These are phyloP conservation scores for Stegana nigrithorax DNA, from an alignment of 2,888 invertebrate species.

Conservation along the genomic window DNA sequence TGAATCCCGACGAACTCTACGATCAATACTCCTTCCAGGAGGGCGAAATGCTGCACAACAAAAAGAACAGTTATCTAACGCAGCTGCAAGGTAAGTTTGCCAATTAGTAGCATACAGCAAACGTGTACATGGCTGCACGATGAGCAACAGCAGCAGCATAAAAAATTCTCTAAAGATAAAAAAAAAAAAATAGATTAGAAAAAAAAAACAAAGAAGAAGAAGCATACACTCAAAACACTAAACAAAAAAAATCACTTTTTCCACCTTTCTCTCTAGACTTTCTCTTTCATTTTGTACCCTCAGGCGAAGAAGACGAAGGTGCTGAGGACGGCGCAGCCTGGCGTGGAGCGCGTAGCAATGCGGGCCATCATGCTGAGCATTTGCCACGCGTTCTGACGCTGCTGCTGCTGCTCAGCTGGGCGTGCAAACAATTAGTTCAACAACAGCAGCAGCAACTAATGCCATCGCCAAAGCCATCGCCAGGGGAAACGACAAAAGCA, in stretches of 20 bases:
- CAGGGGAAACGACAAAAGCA: too few relatives aligned
- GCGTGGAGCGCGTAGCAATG: conserved; percentile 39
- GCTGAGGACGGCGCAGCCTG: conserved; percentile 49
- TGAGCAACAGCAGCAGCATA: too few relatives aligned
- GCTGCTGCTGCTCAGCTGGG: conserved; percentile 46
- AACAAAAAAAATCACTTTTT: conserved; percentile 27
- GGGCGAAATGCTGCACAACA: conserved; percentile 61
- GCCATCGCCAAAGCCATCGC: too few relatives aligned
- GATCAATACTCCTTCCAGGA: conserved; percentile 66
- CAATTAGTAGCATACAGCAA: conserved; percentile 39
- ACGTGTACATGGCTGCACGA: neutral
- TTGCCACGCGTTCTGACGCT: conserved; percentile 36
- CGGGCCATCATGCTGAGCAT: conserved; percentile 29
- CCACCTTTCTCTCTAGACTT: conserved; percentile 60
- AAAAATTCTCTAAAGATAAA: neutral
- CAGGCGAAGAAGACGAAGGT: conserved; percentile 54
- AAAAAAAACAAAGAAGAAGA: conserved; percentile 8
- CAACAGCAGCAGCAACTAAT: conserved; percentile 30
- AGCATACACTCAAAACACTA: conserved; percentile 15
- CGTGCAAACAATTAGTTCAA: conserved; percentile 52
- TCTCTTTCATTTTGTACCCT: conserved; percentile 63
- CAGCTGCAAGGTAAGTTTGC: conserved; percentile 66
- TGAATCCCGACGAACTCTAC: conserved; percentile 52
- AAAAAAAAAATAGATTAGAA: too few relatives aligned
- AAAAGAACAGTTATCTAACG: conserved; percentile 66